These are phyloP conservation scores for Muricea muricata DNA, from an alignment of 92 coral and sea anemone species.

Conservation along the genomic window DNA sequence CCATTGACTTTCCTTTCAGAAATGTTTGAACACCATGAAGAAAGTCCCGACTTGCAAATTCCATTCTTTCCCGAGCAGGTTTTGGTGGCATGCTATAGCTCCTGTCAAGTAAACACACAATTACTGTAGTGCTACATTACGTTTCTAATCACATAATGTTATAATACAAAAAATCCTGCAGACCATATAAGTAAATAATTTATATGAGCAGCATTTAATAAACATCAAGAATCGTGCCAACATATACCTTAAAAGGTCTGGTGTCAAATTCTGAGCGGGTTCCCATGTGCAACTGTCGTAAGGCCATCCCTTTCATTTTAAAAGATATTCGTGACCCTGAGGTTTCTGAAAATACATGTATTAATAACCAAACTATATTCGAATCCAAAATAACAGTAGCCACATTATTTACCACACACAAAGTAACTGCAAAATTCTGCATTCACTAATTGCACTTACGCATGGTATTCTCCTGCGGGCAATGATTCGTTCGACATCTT, in stretches of 20 bases:
- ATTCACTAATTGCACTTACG: neutral
- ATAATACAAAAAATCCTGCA: neutral
- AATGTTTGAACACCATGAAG: neutral
- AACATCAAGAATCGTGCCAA: neutral
- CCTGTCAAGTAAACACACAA: constrained; percentile 48
- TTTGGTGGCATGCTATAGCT: constrained; percentile 13
- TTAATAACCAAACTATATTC: neutral
- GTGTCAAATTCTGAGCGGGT: constrained; percentile 40
- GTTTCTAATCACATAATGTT: no score
- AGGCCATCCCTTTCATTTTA: constrained; percentile 48
- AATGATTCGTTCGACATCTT: neutral
- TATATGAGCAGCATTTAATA: no score
- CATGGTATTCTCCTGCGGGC: no score
- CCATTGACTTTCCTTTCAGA: constrained; percentile 32
- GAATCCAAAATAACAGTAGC: neutral
- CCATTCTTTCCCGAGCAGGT: neutral
- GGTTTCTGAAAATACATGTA: neutral
- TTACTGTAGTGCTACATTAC: no score
- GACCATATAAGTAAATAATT: no score
- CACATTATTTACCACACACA: neutral
- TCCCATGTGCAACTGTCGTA: constrained; percentile 31
- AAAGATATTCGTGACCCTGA: constrained; percentile 42
- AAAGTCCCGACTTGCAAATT: constrained; percentile 34
- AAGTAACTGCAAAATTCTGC: neutral
- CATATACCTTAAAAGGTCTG: constrained; percentile 39